Evolutionary conservation across 2,888 invertebrate genomes (phyloP), one percentile per base, ranked within the genome.

Genomic region (Calliopum simillimum): DNA sequence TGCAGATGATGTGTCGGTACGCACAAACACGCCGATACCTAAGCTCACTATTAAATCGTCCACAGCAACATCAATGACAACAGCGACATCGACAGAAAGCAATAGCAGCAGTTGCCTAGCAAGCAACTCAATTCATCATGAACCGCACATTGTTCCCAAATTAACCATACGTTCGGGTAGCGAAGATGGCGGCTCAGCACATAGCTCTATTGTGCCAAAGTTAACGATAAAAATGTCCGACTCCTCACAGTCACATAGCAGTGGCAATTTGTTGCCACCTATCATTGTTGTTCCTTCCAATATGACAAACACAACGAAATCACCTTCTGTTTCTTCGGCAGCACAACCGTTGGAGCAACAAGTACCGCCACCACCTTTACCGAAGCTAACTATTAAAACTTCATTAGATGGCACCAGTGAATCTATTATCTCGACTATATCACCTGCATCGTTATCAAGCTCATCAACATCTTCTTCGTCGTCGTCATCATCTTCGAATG

Each of bases 361-460:
- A 43, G 70, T 16, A 63, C 55, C 66, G 79, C 77, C 84, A 79
- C 77, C 84, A 55, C 88, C 88, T 78, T 81, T 89, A 80, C 89
- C 90, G 78, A 90, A 89, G 85, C 86, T 90, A 72, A 89, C 89
- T 49, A 89, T 89, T 65, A 90, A 90, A 81, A 87, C 89, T 0
- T 81, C 83, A 49, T 68, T 82, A 62, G 83, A 84, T 73, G 81
- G 82, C 16, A 80, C 79, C 12, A 80, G 77, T 49, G 85, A 85
- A 70, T 81, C 85, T 3, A 77, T 82, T 43, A 82, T 85, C 59
- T 81, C 84, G 43, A 82, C 79, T 53, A 74, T 82, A 14, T 83
- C 84, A 13, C 81, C 84, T 2, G 80, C 83, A n/a, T 80, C 79
- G 4, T 76, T 75, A 8, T 75, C 76, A 19, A 71, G 75, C 11